Percentiles rank a stretch among this genome's conserved stretches.
These are phyloP conservation scores for Coptodon rendalli DNA, from an alignment of 2,113 vertebrate genomes.

Conservation along the genomic window DNA sequence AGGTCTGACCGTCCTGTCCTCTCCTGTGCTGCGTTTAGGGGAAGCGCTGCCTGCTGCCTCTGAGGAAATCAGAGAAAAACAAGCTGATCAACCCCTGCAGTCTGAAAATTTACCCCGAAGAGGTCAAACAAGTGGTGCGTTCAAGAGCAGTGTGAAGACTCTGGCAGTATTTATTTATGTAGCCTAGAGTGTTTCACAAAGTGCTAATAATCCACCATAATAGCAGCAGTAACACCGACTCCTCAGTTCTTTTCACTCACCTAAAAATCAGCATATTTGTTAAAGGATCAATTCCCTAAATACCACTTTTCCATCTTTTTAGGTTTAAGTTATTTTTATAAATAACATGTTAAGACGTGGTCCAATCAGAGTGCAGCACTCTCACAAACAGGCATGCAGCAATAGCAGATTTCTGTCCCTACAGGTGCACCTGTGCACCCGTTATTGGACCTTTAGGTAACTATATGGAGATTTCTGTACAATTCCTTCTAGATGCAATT, in stretches of 20 bases:
- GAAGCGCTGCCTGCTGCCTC: slow-evolving; percentile 36
- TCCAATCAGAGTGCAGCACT: neutral
- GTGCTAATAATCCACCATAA: neutral
- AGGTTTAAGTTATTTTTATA: neutral
- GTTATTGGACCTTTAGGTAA: fast-evolving
- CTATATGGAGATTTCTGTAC: neutral
- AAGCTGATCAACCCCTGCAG: slow-evolving; percentile 27
- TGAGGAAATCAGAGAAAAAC: slow-evolving; percentile 10
- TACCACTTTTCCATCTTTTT: neutral
- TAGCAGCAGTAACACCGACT: neutral
- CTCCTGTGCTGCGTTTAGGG: neutral
- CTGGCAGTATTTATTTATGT: neutral
- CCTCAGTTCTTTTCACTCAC: neutral
- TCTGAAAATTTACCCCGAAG: neutral
- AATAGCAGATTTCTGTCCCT: neutral
- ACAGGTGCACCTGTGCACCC: too few species aligned
- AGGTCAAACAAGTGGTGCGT: slow-evolving; percentile 31
- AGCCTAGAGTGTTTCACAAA: neutral
- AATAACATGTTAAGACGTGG: neutral
- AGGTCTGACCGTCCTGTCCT: neutral
- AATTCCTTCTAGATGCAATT: neutral
- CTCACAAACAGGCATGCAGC: fast-evolving
- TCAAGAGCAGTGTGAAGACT: neutral
- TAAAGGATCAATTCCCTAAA: neutral
- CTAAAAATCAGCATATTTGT: neutral